These are phyloP conservation scores for Phataginus tetradactyla DNA, from an alignment of 2,797 vertebrate genomes.

Conservation along the genomic window DNA sequence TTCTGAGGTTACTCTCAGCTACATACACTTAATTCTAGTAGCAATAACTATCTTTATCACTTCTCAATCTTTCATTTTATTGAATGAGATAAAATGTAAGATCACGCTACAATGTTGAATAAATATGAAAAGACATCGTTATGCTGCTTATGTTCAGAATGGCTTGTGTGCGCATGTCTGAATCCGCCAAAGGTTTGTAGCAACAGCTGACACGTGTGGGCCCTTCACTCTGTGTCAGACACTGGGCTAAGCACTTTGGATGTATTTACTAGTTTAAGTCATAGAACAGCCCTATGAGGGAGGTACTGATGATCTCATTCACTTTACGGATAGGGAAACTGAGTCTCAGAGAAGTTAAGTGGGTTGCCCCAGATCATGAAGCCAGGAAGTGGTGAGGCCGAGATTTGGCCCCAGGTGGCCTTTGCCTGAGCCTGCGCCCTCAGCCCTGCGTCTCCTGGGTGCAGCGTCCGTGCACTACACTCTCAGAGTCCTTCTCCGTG, in stretches of 20 bases:
- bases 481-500: accelerated
- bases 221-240: neutral
- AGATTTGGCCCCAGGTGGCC: neutral
- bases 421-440: neutral
- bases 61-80: neutral
- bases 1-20: neutral
- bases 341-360: neutral
- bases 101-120: neutral
- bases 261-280: neutral
- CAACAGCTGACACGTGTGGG: neutral
- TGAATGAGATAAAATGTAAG: neutral
- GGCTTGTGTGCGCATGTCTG: neutral
- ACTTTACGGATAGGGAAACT: neutral
- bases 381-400: neutral
- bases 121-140: neutral
- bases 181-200: neutral
- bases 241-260: neutral
- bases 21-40: neutral
- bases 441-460: neutral
- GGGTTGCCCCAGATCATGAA: neutral
- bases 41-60: neutral
- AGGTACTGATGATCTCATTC: neutral
- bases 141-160: neutral
- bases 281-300: neutral
- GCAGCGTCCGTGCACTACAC: accelerated